Evolutionary conservation across 2,888 invertebrate genomes (phyloP), one percentile per base, ranked within the genome.

Genomic region (Luperina testacea): DNA sequence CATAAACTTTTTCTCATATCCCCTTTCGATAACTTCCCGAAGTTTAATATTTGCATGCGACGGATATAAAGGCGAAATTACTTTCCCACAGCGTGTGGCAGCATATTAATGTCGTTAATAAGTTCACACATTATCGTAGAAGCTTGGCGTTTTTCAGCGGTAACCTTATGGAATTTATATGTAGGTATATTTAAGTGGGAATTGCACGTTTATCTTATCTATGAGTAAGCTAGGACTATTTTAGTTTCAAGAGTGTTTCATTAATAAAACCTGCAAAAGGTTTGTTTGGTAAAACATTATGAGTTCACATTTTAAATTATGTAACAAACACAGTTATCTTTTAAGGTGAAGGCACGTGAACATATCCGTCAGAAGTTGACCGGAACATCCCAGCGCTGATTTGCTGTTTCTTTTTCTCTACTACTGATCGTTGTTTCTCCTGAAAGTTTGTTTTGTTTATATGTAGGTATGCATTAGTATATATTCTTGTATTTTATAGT

Each of bases 31-130:
- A 82, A 78, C 59, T 83, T 70, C 15, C 64, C 15, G 2, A 8
- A 17, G 42, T 45, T 61, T 61, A 61, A 80, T 68, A 83, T 82
- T 83, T 80, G 67, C 83, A 83, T 79, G 57, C 57, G 78, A 57
- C 42, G 57, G n/a, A 32, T 78, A 67, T 78, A 65, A 71, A 48
- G 42, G 15, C 51, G 75, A 83, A 83, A 83, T 82, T 83, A 72
- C 71, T 71, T 75, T 64, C 2, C 15, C 72, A 6, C 74, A 72
- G 74, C 80, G n/a, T 82, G 80, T 72, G 83, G 67, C 11, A 61
- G 75, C 15, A 82, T 83, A 83, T 83, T 79, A 79, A 74, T 57
- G 63, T 72, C 79, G 63, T 83, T 83, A 74, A 72, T 78, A 79
- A 79, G 48, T 79, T 83, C 24, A 8, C 59, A 27, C 42, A 72